Evolutionary conservation across 2,888 invertebrate species (phyloP).

Genomic region (Torymus texanus): DNA sequence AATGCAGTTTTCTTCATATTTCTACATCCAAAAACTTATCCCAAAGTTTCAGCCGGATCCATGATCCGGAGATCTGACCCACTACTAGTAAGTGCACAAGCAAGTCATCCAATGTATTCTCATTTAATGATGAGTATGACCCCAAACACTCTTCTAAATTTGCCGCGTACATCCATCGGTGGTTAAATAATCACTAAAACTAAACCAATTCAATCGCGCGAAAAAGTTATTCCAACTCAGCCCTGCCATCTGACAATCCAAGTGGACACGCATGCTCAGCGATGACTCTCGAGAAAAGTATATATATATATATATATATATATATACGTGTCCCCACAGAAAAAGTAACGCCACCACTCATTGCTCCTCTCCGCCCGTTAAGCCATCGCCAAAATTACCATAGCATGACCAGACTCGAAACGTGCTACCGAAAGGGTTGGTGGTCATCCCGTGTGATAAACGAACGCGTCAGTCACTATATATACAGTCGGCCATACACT

Average conservation of each 20-base stretch:
- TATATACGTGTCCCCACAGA: no score
- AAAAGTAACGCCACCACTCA: no score
- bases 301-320: no score
- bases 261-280: neutral
- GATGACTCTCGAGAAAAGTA: conserved; percentile 6
- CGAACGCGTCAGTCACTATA: neutral
- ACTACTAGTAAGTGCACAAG: no score
- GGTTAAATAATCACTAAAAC: conserved; percentile 22
- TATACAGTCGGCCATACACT: neutral
- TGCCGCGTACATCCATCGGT: conserved; percentile 16
- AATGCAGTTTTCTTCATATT: no score
- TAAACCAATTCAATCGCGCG: conserved; percentile 27
- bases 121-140: conserved; percentile 24
- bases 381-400: conserved; percentile 27
- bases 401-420: conserved; percentile 43
- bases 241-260: neutral
- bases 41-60: no score
- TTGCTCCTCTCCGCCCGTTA: neutral
- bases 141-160: no score
- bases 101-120: conserved; percentile 17
- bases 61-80: no score
- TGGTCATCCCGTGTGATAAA: conserved; percentile 2
- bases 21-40: no score
- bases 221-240: conserved; percentile 38
- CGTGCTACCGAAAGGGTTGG: neutral